Percentiles rank a stretch among this genome's conserved stretches.
These are phyloP conservation scores for Odontocerum albicorne DNA, from an alignment of 2,888 invertebrate species.

Conservation along the genomic window DNA sequence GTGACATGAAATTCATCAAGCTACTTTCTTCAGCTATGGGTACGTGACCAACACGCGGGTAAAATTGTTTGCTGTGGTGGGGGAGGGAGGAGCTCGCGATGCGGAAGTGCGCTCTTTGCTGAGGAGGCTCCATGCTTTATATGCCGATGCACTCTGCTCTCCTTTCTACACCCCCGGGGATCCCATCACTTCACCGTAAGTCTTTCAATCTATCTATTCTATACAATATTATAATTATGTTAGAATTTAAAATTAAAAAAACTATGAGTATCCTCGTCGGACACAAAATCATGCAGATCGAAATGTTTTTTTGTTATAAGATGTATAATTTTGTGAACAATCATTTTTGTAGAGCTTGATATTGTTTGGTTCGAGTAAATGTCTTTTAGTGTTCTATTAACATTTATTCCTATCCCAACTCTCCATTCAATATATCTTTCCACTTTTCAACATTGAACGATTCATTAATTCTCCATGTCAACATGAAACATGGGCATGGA, in stretches of 20 bases:
- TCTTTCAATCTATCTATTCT: slow-evolving; percentile 9
- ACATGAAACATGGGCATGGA: too few species aligned
- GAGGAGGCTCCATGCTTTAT: slow-evolving; percentile 86
- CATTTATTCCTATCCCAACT: too few species aligned
- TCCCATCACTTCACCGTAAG: slow-evolving; percentile 80
- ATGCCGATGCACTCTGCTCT: slow-evolving; percentile 93
- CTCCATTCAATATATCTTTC: too few species aligned
- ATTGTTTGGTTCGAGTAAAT: too few species aligned
- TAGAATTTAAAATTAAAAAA: background rate
- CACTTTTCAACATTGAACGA: too few species aligned
- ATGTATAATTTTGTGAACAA: background rate
- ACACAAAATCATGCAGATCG: background rate
- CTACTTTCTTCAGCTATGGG: slow-evolving; percentile 74
- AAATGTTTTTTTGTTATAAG: background rate
- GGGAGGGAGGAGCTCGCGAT: slow-evolving; percentile 84
- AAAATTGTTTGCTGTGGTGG: slow-evolving; percentile 91
- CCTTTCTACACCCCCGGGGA: slow-evolving; percentile 96
- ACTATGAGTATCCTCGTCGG: background rate
- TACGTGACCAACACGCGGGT: slow-evolving; percentile 97
- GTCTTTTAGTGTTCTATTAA: too few species aligned
- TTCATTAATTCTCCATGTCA: too few species aligned
- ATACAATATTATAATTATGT: background rate
- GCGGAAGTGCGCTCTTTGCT: slow-evolving; percentile 90
- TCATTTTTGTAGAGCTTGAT: background rate
- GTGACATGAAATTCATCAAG: background rate